Evolutionary conservation across 2,888 invertebrate species (phyloP).

Genomic region (Pyrochroa serraticornis): DNA sequence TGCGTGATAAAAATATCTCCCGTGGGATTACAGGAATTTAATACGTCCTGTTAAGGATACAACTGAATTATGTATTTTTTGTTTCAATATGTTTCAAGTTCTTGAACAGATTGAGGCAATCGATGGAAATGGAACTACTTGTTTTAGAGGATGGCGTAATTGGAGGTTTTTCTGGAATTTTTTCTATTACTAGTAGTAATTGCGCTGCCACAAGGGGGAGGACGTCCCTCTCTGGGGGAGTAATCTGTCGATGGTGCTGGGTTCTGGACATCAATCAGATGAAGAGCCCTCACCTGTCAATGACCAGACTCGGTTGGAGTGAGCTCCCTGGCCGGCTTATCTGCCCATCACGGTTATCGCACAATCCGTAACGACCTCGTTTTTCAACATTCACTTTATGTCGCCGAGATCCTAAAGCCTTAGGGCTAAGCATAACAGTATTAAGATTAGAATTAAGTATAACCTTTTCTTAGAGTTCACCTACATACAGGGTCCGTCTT

Average conservation of each 20-base stretch:
- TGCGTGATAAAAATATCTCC: conserved; percentile 25
- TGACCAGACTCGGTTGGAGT: conserved; percentile 36
- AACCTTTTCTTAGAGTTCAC: no score
- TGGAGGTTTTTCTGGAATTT: no score
- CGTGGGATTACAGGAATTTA: conserved; percentile 29
- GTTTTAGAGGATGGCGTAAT: no score
- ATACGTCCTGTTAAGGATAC: no score
- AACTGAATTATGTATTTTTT: no score
- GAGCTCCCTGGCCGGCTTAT: conserved; percentile 26
- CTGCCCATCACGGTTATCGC: conserved; percentile 25
- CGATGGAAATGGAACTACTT: no score
- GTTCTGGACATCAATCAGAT: conserved; percentile 49
- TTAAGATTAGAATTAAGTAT: no score
- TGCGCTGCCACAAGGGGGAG: conserved; percentile 34
- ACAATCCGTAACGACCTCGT: conserved; percentile 26
- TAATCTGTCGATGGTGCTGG: conserved; percentile 46
- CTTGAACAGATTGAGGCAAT: no score
- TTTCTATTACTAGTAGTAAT: conserved; percentile 27
- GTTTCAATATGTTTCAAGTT: no score
- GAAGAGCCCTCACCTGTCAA: conserved; percentile 47
- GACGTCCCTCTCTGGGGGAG: conserved; percentile 31
- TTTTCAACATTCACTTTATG: conserved; percentile 28
- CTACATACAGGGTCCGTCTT: no score
- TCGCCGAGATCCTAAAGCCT: not conserved
- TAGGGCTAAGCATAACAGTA: no score